phyloP scores from a whole-genome alignment of 1,140 invertebrate species.

The Cardiocondyla obscurior region DNA sequence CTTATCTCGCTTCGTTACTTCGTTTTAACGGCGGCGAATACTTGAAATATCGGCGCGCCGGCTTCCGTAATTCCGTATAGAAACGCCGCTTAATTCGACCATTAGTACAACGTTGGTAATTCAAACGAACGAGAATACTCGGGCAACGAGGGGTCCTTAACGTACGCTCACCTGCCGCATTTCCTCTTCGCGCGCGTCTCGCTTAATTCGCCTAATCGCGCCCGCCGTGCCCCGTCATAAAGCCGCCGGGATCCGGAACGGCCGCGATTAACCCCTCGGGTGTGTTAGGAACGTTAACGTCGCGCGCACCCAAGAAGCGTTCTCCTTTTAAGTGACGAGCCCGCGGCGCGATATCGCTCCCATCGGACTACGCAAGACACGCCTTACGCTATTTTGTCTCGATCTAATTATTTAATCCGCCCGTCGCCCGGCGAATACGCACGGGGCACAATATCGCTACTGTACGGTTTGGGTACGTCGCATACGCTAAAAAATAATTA shows the following conservation, averaged over 20 bases:
- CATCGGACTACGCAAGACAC: too few species aligned
- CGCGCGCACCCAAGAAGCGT: neutral
- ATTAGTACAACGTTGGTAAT: slow-evolving; percentile 72
- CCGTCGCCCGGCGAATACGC: neutral
- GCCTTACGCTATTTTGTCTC: slow-evolving; percentile 32
- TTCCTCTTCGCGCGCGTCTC: slow-evolving; percentile 43
- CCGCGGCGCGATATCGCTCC: neutral
- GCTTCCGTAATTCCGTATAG: slow-evolving; percentile 79
- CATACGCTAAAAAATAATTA: neutral
- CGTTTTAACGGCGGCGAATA: slow-evolving; percentile 79
- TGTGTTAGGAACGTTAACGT: neutral
- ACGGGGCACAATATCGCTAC: neutral
- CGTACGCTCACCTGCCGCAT: slow-evolving; percentile 47
- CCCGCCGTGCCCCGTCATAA: neutral
- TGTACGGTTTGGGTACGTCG: neutral
- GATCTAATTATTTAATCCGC: neutral
- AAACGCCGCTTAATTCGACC: slow-evolving; percentile 75
- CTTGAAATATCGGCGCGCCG: slow-evolving; percentile 79
- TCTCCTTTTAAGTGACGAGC: neutral
- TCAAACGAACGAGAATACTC: slow-evolving; percentile 67
- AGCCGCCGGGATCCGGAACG: neutral
- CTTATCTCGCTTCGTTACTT: slow-evolving; percentile 81
- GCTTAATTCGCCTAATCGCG: slow-evolving; percentile 13
- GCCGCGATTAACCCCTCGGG: neutral
- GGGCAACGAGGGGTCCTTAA: slow-evolving; percentile 30